Conservation (phyloP, 2,888 invertebrate genomes). For the Drosophila dives region DNA sequence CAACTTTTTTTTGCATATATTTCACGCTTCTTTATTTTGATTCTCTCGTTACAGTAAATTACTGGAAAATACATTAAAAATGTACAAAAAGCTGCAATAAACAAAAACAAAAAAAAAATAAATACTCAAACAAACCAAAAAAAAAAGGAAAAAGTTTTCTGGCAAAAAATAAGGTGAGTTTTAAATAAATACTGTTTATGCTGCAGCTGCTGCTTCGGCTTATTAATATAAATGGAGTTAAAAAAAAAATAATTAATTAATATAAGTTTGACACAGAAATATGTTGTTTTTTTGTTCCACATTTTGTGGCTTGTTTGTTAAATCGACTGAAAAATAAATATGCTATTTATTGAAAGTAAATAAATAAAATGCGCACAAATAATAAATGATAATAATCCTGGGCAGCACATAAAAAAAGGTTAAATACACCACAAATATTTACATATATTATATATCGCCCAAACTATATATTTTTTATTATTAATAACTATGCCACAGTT, state of each 20-base stretch:
- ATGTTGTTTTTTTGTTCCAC: not conserved
- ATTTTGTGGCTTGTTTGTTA: slow-evolving; percentile 1
- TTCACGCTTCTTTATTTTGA: slow-evolving; percentile 51
- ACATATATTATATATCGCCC: too few relatives aligned
- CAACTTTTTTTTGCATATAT: slow-evolving; percentile 63
- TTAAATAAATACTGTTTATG: slow-evolving; percentile 57
- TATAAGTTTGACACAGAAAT: slow-evolving; percentile 10
- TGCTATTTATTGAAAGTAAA: slow-evolving; percentile 11
- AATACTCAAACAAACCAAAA: slow-evolving; percentile 11
- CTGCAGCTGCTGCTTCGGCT: slow-evolving; percentile 6
- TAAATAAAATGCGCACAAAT: slow-evolving; percentile 1
- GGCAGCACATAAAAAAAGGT: not conserved
- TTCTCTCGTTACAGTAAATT: slow-evolving; percentile 65
- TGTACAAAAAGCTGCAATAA: slow-evolving; percentile 57
- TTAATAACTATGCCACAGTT: not conserved
- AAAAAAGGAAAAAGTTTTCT: slow-evolving; percentile 26
- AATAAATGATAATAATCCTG: not conserved
- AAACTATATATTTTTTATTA: not conserved
- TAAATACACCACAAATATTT: not conserved
- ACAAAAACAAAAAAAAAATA: not conserved
- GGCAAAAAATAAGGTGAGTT: slow-evolving; percentile 52
- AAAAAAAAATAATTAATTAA: slow-evolving; percentile 27
- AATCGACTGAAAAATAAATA: not conserved
- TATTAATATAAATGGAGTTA: slow-evolving; percentile 53
- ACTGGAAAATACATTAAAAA: slow-evolving; percentile 74